Base-by-base conservation (phyloP, 2,797 vertebrate genomes). In the Acanthurus tractus region DNA sequence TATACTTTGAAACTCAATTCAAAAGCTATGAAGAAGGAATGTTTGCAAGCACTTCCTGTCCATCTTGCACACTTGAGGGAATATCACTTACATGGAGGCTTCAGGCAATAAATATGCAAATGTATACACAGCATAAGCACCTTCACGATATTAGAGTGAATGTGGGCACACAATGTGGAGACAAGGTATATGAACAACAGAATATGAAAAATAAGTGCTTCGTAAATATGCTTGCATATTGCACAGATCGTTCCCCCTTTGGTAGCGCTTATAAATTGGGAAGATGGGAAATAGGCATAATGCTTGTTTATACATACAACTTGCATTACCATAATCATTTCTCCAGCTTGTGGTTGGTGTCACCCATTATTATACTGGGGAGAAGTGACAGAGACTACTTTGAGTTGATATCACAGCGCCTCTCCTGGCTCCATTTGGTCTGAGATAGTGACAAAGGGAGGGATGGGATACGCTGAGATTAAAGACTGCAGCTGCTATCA, bases 31-130 rank as follows among this genome's bases (percentile, higher is more conserved):
- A 70, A 78, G 42, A 38, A 13, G 10, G 25, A 7, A 5, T 11
- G 58, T 62, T 74, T 18, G 34, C 50, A 1, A 66, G 58, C 3
- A 2, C 48, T 72, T 53, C 44, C 25, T 84, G 81, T 84, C 77
- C 65, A 34, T 82, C 56, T 74, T 73, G 23, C 76, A 80, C 74
- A 88, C 76, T 83, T 86, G 62, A 81, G 49, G 62, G 58, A 86
- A 69, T 79, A 82, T 86, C 58, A 79, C 20, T 74, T 58, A 67
- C 79, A 64, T 56, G 80, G 67, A 72, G 38, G 78, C 79, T 76
- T 71, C 25, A 65, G 81, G 85, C 80, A 81, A 89, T 90, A 88
- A 79, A 87, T 82, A 91, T 89, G 85, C 78, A 87, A 88, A 90
- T 87, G 22, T 54, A 70, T 78, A 74, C 40, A 61, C 63, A 70